Base-by-base conservation (phyloP, 2,888 invertebrate species). In the Syrista parreyssii region DNA sequence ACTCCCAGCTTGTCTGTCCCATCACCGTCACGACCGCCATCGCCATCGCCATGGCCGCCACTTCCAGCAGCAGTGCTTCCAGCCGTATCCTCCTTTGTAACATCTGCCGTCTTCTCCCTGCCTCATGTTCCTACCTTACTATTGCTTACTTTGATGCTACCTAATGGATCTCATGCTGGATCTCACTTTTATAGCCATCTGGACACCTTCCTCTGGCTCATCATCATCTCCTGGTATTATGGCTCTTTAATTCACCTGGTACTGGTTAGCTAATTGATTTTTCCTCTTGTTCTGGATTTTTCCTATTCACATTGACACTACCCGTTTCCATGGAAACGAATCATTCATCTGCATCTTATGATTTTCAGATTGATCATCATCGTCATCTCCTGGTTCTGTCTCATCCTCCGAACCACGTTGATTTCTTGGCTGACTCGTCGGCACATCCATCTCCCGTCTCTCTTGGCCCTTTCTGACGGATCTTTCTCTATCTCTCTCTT, bases 1-100 rank as follows among this genome's bases (percentile, higher is more conserved):
- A 78, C 76, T 77, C 78, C 79, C 79, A 75, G 76, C 77, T 78
- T 78, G 77, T 76, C 79, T 75, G 71, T 79, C 69, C 72, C 72
- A 74, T 55, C 55, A 55, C 55, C 55, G 55, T 55, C 55, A 55
- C 15, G 55, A 55, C 55, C 55, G 55, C 55, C 55, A 55, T 55
- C 36, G 36, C 36, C 34, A 36, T 36, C 55, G 23, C 55, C 55
- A 55, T 55, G 55, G 23, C 55, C 55, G 55, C 55, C 55, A 23
- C 55, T 55, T 55, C 55, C 55, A 55, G 55, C 55, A 55, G 55
- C 55, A 55, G 2, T 23, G 55, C 55, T 55, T 55, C 55, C 55
- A 55, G 55, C 55, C 55, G 55, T 55, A 23, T 55, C 55, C 55
- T 55, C 55, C 55, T 55, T 55, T 55, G 23, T 55, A 55, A 55